phyloP scores from a whole-genome alignment of 2,797 vertebrate species.

The Loriculus beryllinus region DNA sequence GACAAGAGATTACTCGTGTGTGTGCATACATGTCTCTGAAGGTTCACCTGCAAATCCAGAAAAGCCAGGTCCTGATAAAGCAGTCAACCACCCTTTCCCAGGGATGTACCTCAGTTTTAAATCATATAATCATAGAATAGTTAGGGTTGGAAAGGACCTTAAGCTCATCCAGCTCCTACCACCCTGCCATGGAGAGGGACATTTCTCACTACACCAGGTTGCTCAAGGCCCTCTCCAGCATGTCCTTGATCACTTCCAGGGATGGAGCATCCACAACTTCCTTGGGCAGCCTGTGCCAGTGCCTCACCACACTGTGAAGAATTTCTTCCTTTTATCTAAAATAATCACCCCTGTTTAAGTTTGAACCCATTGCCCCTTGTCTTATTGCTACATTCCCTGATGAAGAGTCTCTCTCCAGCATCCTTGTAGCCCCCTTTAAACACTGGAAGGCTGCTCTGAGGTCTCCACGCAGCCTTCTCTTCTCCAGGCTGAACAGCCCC shows the following conservation, averaged over 20 bases:
- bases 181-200: background rate
- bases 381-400: background rate
- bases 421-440: background rate
- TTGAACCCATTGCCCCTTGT: background rate
- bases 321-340: background rate
- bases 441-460: background rate
- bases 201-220: background rate
- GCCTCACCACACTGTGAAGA: background rate
- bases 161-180: background rate
- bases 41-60: background rate
- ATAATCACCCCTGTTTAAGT: background rate
- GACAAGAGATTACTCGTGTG: background rate
- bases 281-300: background rate
- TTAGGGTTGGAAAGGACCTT: background rate
- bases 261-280: background rate
- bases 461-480: background rate
- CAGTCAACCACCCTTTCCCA: background rate
- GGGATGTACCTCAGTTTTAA: background rate
- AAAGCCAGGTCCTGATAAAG: background rate
- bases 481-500: background rate
- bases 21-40: background rate
- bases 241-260: background rate
- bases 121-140: background rate
- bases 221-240: background rate
- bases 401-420: background rate